These are phyloP conservation scores for Oreochromis tanganicae DNA, from an alignment of 2,113 vertebrate genomes.

Conservation along the genomic window DNA sequence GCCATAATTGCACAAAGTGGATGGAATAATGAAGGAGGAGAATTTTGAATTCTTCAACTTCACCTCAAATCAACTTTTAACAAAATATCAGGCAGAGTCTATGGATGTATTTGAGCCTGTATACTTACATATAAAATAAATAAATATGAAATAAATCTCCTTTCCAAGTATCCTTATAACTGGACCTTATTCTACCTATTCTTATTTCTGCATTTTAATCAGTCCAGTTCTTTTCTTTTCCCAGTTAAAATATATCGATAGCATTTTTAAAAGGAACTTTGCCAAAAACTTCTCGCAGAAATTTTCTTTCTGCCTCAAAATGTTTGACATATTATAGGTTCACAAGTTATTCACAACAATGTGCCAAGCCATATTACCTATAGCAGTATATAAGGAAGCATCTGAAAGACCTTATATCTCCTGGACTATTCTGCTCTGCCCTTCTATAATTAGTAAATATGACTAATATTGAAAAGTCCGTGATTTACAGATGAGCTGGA, in stretches of 20 bases:
- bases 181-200: background rate
- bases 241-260: background rate
- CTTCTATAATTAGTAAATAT: background rate
- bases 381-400: background rate
- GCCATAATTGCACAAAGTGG: background rate
- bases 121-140: background rate
- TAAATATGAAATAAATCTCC: background rate
- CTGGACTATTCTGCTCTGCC: background rate
- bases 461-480: background rate
- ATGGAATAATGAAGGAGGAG: background rate
- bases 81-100: rapidly evolving
- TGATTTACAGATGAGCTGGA: background rate
- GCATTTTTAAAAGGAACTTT: background rate
- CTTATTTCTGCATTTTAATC: background rate
- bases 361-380: background rate
- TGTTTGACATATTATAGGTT: background rate
- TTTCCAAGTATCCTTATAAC: background rate
- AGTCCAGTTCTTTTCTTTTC: background rate
- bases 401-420: background rate
- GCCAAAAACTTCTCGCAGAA: background rate
- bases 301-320: background rate
- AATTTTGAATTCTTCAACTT: background rate
- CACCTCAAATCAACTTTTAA: background rate
- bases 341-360: background rate
- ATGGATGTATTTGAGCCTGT: background rate